Conservation (phyloP, 2,888 invertebrate genomes). For the Nasonia oneida region DNA sequence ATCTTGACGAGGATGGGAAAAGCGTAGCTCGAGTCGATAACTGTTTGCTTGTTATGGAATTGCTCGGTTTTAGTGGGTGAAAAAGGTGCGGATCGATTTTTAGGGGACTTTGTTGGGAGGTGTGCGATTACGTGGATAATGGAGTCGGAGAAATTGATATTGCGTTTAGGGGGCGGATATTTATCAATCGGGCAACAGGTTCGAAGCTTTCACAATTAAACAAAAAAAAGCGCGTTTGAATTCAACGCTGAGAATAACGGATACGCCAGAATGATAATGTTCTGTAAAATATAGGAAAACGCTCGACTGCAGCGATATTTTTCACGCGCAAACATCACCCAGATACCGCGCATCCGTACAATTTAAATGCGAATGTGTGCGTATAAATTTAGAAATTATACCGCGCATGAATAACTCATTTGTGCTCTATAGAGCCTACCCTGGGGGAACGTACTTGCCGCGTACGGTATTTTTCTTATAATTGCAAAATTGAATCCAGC, state of each 20-base stretch:
- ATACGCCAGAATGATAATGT: not conserved
- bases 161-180: not conserved
- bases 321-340: not conserved
- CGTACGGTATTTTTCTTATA: not conserved
- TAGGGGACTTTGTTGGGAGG: not conserved
- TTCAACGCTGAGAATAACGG: not conserved
- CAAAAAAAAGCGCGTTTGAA: not conserved
- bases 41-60: not conserved
- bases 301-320: not conserved
- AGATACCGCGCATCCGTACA: not conserved
- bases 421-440: not conserved
- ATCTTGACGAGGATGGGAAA: not conserved
- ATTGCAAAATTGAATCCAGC: not conserved
- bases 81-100: not conserved
- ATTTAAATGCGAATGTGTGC: not conserved
- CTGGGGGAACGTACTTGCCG: not conserved
- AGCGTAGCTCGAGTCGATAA: not conserved
- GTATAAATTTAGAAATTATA: not conserved
- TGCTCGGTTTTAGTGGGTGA: not conserved
- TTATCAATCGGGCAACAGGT: too few species aligned
- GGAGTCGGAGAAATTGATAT: not conserved
- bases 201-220: too few species aligned
- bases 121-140: not conserved
- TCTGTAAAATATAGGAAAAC: not conserved
- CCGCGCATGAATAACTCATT: not conserved